Evolutionary conservation across 1,140 invertebrate species (phyloP).

Genomic region (Carcinoscorpius rotundicauda): DNA sequence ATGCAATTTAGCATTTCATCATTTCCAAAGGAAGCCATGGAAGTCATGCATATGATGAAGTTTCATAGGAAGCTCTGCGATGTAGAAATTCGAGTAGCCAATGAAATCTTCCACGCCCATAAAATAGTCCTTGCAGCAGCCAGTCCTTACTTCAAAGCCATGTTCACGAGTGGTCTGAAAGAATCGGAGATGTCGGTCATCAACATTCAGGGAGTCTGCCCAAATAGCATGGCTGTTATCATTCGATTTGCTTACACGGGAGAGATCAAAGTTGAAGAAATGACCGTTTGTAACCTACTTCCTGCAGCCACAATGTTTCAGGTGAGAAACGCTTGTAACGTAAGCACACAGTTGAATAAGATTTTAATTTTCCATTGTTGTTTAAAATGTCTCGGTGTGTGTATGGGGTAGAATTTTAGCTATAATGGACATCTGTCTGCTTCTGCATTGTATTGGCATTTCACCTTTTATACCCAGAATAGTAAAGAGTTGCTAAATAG

Average conservation of each 20-base stretch:
- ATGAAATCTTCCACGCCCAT: conserved; percentile 89
- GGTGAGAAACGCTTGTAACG: conserved; percentile 60
- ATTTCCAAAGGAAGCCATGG: conserved; percentile 37
- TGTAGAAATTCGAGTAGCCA: conserved; percentile 91
- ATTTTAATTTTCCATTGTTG: too few species aligned
- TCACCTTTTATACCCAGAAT: too few species aligned
- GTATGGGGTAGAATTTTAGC: too few species aligned
- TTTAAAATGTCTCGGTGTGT: too few species aligned
- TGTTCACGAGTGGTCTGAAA: conserved; percentile 94
- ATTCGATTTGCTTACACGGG: conserved; percentile 98
- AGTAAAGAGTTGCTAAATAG: too few species aligned
- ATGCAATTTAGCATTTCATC: conserved; percentile 15
- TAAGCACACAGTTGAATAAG: too few species aligned
- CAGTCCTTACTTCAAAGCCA: conserved; percentile 80
- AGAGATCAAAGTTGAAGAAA: conserved; percentile 91
- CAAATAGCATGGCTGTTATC: conserved; percentile 90
- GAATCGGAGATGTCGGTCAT: conserved; percentile 94
- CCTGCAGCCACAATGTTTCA: conserved; percentile 84
- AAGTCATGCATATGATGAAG: conserved; percentile 72
- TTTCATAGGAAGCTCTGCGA: conserved; percentile 83
- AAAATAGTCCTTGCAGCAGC: conserved; percentile 83
- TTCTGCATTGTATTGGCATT: too few species aligned
- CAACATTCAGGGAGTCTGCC: conserved; percentile 93
- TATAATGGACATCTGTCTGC: too few species aligned
- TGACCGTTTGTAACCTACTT: conserved; percentile 75